Percentiles rank a stretch among this genome's conserved stretches.
These are phyloP conservation scores for Leucopsar rothschildi DNA, from an alignment of 2,113 vertebrate genomes.

Conservation along the genomic window DNA sequence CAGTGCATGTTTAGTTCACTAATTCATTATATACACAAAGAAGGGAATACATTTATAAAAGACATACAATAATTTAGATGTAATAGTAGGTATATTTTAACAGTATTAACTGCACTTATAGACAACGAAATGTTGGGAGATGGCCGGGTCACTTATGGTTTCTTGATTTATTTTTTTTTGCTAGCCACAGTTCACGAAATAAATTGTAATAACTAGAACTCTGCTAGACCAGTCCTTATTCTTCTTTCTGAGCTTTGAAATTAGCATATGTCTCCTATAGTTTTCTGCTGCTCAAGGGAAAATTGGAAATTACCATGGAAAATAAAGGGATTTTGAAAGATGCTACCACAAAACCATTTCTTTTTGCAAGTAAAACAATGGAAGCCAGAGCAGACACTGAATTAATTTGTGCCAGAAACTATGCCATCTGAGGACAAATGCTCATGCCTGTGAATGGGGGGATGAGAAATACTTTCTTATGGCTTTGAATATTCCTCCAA, in stretches of 20 bases:
- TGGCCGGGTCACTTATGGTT: neutral
- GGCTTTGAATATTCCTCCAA: neutral
- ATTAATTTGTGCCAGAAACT: neutral
- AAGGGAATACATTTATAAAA: neutral
- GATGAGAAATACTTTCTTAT: neutral
- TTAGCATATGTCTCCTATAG: neutral
- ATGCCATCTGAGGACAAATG: neutral
- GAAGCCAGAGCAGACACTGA: neutral
- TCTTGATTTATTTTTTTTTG: neutral
- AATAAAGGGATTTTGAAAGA: neutral
- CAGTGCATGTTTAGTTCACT: neutral
- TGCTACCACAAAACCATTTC: neutral
- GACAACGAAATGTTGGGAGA: neutral
- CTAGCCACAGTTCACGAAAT: neutral
- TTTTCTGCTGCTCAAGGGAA: neutral
- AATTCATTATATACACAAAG: neutral
- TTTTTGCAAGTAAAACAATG: neutral
- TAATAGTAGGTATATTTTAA: neutral
- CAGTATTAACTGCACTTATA: neutral
- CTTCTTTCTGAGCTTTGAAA: neutral
- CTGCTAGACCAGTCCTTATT: neutral
- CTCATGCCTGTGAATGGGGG: neutral
- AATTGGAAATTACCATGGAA: neutral
- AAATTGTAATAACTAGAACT: neutral
- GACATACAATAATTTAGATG: neutral